Evolutionary conservation across 2,888 invertebrate genomes (phyloP), one percentile per base, ranked within the genome.

Genomic region (Enoplolaimus lenunculus): DNA sequence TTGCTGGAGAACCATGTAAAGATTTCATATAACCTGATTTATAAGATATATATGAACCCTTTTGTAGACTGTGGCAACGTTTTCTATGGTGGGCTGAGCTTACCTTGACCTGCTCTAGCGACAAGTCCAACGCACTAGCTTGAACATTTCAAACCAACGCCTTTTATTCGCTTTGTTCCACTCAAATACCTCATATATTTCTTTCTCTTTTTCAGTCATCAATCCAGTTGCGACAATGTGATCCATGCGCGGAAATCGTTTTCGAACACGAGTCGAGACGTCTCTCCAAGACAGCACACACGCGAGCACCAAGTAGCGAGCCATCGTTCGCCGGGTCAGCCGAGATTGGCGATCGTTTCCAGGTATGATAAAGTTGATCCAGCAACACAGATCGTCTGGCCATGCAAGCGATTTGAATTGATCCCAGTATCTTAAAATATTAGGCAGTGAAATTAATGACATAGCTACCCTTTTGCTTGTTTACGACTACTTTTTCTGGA

Each of bases 361-460:
- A 34, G 67, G 67, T n/a, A 66, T 33, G 7, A 66, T 31, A 21
- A 66, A 21, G n/a, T 66, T 66, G 30, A 34, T 31, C 30, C 26
- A 34, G 34, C 67, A 66, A 34, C 67, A 66, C 7, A 66, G 31
- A n/a, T 66, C 67, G 67, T 66, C 67, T 7, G 67, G 67, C 67
- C 67, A 66, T 13, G 67, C 67, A 26, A 66, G n/a, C 30, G 67
- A 13, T 21, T 29, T 31, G 34, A 66, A 66, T 34, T 66, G 67
- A 13, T 31, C 31, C 67, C 67, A 66, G 31, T 66, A 66, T 34
- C 67, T 66, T 34, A 66, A 66, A 31, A 66, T 45, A n/a, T n/a
- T n/a, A n/a, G n/a, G n/a, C n/a, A n/a, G n/a, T n/a, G n/a, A n/a
- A n/a, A n/a, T n/a, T n/a, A n/a, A n/a, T n/a, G n/a, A n/a, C n/a